These are phyloP conservation scores for Orchesella cincta DNA, from an alignment of 1,140 invertebrate species.

Conservation along the genomic window DNA sequence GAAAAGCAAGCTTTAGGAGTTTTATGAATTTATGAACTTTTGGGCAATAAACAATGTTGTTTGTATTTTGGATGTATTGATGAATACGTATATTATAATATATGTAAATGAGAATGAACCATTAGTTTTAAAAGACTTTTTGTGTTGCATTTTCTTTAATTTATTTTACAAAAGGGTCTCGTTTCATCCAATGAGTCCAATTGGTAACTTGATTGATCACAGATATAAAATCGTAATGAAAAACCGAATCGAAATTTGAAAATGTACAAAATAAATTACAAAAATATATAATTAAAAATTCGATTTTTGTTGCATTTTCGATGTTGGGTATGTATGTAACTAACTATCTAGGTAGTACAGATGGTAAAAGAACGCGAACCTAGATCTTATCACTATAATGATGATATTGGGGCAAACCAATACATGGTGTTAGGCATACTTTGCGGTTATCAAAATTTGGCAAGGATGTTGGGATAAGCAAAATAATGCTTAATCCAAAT, in stretches of 20 bases:
- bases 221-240: neutral
- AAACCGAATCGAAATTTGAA: neutral
- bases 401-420: neutral
- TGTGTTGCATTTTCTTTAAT: neutral
- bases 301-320: slow-evolving; percentile 11
- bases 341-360: neutral
- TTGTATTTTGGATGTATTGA: too few relatives aligned
- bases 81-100: too few relatives aligned
- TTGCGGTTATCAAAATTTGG: neutral
- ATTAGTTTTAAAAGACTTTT: too few relatives aligned
- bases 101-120: too few relatives aligned
- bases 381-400: too few relatives aligned
- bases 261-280: slow-evolving; percentile 9
- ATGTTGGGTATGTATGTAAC: neutral
- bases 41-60: too few relatives aligned
- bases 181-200: slow-evolving; percentile 19
- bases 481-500: slow-evolving; percentile 28
- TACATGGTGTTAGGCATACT: neutral
- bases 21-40: too few relatives aligned
- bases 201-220: neutral
- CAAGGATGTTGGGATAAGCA: neutral
- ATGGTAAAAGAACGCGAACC: neutral
- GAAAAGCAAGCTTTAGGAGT: too few relatives aligned
- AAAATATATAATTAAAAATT: slow-evolving; percentile 12
- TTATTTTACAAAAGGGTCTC: neutral